These are phyloP conservation scores for Dynastes grantii DNA, from an alignment of 2,888 invertebrate genomes.

Conservation along the genomic window DNA sequence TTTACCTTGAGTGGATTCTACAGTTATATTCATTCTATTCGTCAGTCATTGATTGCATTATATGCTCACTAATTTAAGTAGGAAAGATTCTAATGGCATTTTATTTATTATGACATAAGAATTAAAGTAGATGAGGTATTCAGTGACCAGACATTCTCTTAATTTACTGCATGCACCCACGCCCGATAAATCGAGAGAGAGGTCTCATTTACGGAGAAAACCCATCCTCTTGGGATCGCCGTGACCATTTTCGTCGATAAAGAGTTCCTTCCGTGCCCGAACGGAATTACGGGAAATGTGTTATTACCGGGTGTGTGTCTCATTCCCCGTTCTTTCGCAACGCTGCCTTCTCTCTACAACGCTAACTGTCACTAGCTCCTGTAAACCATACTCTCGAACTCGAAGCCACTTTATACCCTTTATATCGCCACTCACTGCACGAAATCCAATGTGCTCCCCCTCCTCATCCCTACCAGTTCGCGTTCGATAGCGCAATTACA, in stretches of 20 bases:
- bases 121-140: background rate
- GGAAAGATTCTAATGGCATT: background rate
- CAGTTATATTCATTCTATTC: too few species aligned
- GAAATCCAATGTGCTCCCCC: constrained; percentile 1
- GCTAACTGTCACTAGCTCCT: background rate
- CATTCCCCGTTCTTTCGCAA: background rate
- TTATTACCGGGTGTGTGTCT: constrained; percentile 23
- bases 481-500: constrained; percentile 22
- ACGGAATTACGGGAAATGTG: constrained; percentile 43
- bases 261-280: constrained; percentile 35
- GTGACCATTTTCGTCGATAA: constrained; percentile 22
- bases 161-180: background rate
- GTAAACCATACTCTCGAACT: constrained; percentile 40
- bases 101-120: background rate
- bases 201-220: constrained; percentile 22
- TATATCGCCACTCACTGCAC: constrained; percentile 35
- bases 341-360: background rate
- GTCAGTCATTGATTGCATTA: too few species aligned
- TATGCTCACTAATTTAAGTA: background rate
- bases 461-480: background rate
- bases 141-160: background rate
- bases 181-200: constrained; percentile 20
- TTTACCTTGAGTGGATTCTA: background rate
- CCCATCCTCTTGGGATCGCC: constrained; percentile 8
- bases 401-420: constrained; percentile 35